Evolutionary conservation across 2,113 vertebrate genomes (phyloP), one percentile per base, ranked within the genome.

Genomic region (Microtus ochrogaster): DNA sequence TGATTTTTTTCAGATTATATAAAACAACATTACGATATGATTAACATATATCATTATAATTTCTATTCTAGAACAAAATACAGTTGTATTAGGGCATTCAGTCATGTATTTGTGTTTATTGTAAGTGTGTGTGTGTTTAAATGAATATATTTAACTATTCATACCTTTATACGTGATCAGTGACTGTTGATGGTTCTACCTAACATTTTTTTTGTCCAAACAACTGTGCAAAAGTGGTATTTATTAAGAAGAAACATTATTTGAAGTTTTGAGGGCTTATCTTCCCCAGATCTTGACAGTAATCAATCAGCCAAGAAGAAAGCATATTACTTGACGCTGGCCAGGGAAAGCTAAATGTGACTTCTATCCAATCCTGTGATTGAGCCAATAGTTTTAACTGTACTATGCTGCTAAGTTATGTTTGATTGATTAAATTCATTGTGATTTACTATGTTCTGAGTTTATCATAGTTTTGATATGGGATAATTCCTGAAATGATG

Each of bases 1-100:
- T 79, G 49, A 28, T 91, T 68, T 89, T 83, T 93, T 77, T 65
- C 24, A 83, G 33, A n/a, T 68, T 95, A 19, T 52, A 87, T 74
- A 74, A 28, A 83, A 52, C 1, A 72, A 8, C 22, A 70, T 44
- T 94, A 24, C 3, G 33, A 65, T 65, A 49, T 12, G 84, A 5
- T 73, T 36, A 63, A 14, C 0, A 70, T 76, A 90, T 61, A 87
- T 76, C 68, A 76, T 52, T 79, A 76, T 63, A 33, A 61, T 92
- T 83, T 68, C 41, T 85, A 72, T 66, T 89, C 47, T 87, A 66
- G 90, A 97, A 86, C n/a, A 89, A 68, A 88, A 49, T 39, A 55
- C 22, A 61, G 17, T 52, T 85, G 9, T 26, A 76, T 55, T 1
- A 86, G 36, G 66, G 22, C 4, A 68, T 76, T 26, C 3, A 63